These are phyloP conservation scores for Cantharis lateralis DNA, from an alignment of 2,888 invertebrate species.

Conservation along the genomic window DNA sequence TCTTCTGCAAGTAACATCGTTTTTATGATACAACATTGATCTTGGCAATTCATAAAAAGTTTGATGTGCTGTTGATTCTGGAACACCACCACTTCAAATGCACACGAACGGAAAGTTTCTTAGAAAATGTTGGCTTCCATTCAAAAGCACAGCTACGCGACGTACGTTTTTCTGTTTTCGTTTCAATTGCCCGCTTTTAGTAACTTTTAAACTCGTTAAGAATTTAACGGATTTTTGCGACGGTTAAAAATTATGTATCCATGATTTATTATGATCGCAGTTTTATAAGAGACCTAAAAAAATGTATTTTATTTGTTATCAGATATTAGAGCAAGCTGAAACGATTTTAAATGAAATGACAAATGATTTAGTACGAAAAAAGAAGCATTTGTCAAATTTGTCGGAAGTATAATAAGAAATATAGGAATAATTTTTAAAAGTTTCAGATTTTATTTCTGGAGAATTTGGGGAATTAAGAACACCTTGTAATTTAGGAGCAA, in stretches of 20 bases:
- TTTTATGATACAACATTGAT: not conserved
- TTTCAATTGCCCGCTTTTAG: not conserved
- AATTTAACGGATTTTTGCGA: not conserved
- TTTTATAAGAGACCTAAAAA: not conserved
- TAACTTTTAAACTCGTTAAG: not conserved
- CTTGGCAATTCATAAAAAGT: not conserved
- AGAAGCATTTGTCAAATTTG: not conserved
- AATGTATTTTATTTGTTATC: not conserved
- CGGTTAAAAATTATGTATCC: not conserved
- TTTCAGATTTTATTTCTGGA: not conserved
- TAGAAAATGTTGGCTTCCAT: not conserved
- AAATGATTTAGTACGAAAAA: not conserved
- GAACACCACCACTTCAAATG: not conserved
- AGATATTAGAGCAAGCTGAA: not conserved
- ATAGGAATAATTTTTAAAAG: not conserved
- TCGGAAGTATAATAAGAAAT: not conserved
- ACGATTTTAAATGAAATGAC: not conserved
- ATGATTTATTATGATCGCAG: not conserved
- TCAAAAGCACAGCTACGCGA: not conserved
- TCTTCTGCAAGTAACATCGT: not conserved
- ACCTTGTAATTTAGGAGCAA: not conserved
- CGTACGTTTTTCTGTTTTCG: not conserved
- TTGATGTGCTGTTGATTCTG: not conserved
- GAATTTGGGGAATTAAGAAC: not conserved
- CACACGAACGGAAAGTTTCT: not conserved